phyloP scores from a whole-genome alignment of 2,797 vertebrate genomes.

The Sebastes minor region DNA sequence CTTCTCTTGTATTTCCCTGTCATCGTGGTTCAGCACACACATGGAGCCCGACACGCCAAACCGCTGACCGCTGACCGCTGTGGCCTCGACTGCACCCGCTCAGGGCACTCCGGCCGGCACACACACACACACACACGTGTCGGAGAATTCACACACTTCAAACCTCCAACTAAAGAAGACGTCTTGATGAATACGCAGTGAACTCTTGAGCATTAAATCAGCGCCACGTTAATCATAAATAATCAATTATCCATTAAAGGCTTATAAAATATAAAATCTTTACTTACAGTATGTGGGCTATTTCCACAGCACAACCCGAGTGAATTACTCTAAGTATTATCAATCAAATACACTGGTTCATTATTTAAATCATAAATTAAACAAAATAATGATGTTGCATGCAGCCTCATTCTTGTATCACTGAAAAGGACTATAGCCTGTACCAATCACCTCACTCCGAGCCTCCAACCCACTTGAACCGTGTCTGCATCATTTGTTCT shows the following conservation, averaged over 20 bases:
- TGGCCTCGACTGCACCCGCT: conserved; percentile 15
- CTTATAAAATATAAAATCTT: background rate
- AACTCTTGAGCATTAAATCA: conserved; percentile 11
- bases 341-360: background rate
- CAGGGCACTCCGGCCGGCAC: background rate
- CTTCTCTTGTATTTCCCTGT: background rate
- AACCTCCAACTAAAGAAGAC: background rate
- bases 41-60: conserved; percentile 5
- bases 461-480: background rate
- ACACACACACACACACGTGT: background rate
- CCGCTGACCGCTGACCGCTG: conserved; percentile 37
- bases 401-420: background rate
- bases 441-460: background rate
- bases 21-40: conserved; percentile 28
- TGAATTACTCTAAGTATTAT: background rate
- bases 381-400: background rate
- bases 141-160: background rate
- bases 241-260: conserved; percentile 4
- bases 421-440: background rate
- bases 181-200: background rate
- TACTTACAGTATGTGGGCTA: background rate
- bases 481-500: background rate
- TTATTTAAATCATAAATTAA: conserved; percentile 18
- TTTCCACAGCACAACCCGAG: background rate
- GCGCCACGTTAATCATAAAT: background rate